A percentile compares a stretch with the other conserved stretches of the same genome.
phyloP scores from a whole-genome alignment of 1,140 invertebrate species.

The Meteorus sp. region DNA sequence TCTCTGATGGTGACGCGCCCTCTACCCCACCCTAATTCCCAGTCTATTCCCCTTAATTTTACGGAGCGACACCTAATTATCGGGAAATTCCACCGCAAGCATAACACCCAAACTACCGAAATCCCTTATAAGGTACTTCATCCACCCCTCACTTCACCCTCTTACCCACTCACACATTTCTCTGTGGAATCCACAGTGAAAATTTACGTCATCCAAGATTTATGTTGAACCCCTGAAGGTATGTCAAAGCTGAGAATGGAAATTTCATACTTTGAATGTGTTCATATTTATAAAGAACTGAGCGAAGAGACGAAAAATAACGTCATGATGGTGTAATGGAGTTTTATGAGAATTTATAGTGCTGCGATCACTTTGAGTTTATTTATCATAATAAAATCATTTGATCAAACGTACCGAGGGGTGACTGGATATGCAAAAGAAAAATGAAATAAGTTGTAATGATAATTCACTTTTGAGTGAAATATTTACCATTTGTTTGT shows the following conservation, averaged over 20 bases:
- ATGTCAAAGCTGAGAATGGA: not conserved
- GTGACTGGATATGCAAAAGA: too few species aligned
- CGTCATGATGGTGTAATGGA: not conserved
- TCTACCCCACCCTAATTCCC: not conserved
- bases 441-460: too few species aligned
- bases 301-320: too few species aligned
- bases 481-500: too few species aligned
- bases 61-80: constrained; percentile 45
- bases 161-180: too few species aligned
- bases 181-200: not conserved
- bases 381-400: too few species aligned
- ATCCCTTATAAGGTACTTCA: constrained; percentile 11
- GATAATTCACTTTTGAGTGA: too few species aligned
- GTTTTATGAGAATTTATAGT: too few species aligned
- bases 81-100: constrained; percentile 37
- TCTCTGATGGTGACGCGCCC: too few species aligned
- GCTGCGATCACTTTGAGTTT: too few species aligned
- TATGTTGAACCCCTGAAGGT: not conserved
- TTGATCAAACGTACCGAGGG: too few species aligned
- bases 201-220: not conserved
- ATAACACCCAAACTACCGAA: constrained; percentile 18
- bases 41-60: constrained; percentile 35
- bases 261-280: not conserved
- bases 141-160: not conserved
- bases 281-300: not conserved